A percentile compares a stretch with the other conserved stretches of the same genome.
Evolutionary conservation across 2,797 vertebrate genomes (phyloP).

Genomic region (Mus caroli): DNA sequence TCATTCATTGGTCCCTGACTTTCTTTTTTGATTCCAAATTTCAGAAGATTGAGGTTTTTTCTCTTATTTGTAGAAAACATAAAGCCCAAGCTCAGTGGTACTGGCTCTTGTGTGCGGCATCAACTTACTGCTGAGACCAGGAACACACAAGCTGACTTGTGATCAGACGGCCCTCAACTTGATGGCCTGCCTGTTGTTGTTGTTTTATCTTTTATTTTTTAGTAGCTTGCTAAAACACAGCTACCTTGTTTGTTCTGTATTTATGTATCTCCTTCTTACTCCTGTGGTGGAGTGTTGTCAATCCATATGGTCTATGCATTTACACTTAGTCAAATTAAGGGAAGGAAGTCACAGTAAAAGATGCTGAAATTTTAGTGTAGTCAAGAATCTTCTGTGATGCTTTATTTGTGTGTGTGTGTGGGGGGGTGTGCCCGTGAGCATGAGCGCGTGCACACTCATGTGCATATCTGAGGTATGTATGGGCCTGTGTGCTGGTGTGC

Average conservation of each 20-base stretch:
- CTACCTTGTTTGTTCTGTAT: background rate
- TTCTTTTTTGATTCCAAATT: background rate
- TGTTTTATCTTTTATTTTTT: background rate
- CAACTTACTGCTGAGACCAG: background rate
- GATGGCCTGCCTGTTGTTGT: background rate
- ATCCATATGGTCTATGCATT: background rate
- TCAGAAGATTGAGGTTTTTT: background rate
- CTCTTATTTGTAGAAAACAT: background rate
- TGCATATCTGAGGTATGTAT: background rate
- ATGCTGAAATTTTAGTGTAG: background rate
- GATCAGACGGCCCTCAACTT: background rate
- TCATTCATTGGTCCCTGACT: background rate
- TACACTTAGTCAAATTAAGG: background rate
- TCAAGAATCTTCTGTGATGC: background rate
- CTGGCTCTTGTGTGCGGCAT: background rate
- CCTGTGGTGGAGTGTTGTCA: background rate
- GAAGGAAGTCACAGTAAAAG: background rate
- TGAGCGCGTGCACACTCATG: rapidly evolving
- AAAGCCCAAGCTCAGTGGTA: background rate
- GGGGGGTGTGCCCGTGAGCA: background rate
- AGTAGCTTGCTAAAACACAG: conserved; percentile 7
- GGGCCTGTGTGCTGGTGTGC: too few species aligned
- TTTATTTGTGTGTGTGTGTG: background rate
- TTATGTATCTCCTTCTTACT: background rate
- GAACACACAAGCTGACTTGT: background rate